Evolutionary conservation across 2,113 vertebrate species (phyloP), one percentile per base, ranked within the genome.

Genomic region (Telmatochromis sp.): DNA sequence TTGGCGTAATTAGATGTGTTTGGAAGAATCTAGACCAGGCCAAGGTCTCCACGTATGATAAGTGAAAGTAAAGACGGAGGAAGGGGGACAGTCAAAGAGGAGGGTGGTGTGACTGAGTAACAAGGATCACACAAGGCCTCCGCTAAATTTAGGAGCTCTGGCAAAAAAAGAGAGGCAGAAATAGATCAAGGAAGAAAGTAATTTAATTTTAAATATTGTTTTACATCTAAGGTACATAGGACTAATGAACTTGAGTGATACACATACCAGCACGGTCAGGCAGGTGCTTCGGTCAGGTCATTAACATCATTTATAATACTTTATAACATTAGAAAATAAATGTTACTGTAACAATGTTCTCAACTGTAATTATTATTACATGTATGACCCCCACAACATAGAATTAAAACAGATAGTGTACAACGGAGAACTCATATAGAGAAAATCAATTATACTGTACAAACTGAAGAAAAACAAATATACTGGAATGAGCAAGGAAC

Each of bases 1-100:
- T 90, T 28, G 86, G 95, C 95, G 97, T 98, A 98, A 98, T 98
- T 98, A 98, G 97, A 96, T 96, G 96, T 93, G 94, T 96, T 96
- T 97, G 89, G 95, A 95, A 91, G 92, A 90, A 93, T 91, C 86
- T 54, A 82, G 93, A 90, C 84, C 84, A 68, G 94, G 91, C 89
- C 91, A 88, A 83, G 92, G 87, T 90, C 94, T 93, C 89, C 91
- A 93, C 95, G 96, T 95, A 95, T 89, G 89, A 85, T 86, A 92
- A 93, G 90, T 91, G 90, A 86, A 89, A 87, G 84, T 81, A 89
- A 89, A 83, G 68, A 78, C 19, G 17, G 83, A 80, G 65, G 79
- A 73, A 54, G 35, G 35, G 50, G 53, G 21, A 54, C 84, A 87
- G 90, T 84, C 82, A 90, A 83, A 86, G 79, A 90, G 78, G 73